Base-by-base conservation (phyloP, 1,140 invertebrate species). In the Microvelia longipes region DNA sequence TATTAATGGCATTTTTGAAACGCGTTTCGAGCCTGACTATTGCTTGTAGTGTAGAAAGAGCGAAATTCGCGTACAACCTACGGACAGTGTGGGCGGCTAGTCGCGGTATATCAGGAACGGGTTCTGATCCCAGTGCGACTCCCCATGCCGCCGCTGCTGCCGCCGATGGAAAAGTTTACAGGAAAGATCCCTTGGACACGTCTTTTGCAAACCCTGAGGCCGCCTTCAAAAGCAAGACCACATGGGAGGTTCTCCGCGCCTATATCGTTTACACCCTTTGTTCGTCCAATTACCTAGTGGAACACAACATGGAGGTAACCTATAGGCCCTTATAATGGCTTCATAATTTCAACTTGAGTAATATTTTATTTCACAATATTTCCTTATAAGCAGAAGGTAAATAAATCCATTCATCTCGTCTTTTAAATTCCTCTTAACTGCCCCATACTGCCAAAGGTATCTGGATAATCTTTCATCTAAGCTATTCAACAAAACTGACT, bases 261-360 rank as follows among this genome's bases (percentile, higher is more conserved):
- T 90, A 95, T 76, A 75, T 97, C 74, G 96, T 99, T 63, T 95
- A 98, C 80, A 89, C 91, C 78, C 82, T 98, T 77, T 98, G 96
- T 81, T 91, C 91, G 50, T 85, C 92, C 77, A 87, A 91, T 74
- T 90, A 87, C 77, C 81, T 99, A 69, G 96, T 98, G 67, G 90
- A 96, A 76, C 88, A 98, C 82, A 98, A 99, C 78, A 90, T 90
- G 83, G 87, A 90, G 89, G 95, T 98, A 84, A 86, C 84, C 80
- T 66, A 19, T 2, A 50, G 19, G 5, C 35, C 35, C 19, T 50
- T 50, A n/a, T n/a, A n/a, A n/a, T n/a, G n/a, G n/a, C n/a, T 5
- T 60, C 50, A 60, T 11, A 60, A 11, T 60, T 60, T 60, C 11
- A 11, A 60, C 5, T 60, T 60, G 50, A 19, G 11, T 11, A 19